Conservation (phyloP, 2,888 invertebrate species). For the Cheilosia vulpina region DNA sequence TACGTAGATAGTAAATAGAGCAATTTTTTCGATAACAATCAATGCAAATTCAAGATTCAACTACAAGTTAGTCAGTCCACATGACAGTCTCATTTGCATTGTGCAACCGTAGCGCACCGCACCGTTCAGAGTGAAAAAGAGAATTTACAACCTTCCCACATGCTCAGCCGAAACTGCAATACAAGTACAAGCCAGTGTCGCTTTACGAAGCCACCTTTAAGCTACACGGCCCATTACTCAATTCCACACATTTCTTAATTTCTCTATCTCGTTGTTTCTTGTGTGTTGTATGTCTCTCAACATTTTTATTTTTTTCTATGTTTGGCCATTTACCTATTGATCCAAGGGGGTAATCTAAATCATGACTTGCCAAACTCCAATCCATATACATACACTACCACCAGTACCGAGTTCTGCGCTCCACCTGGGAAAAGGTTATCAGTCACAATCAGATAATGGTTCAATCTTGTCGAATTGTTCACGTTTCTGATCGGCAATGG, state of each 20-base stretch:
- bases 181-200: constrained; percentile 45
- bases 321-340: constrained; percentile 67
- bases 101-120: constrained; percentile 36
- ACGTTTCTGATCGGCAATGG: constrained; percentile 69
- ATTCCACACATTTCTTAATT: constrained; percentile 74
- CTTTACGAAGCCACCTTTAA: constrained; percentile 57
- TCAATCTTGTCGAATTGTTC: constrained; percentile 80
- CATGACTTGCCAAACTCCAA: constrained; percentile 74
- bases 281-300: background rate
- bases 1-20: constrained; percentile 56
- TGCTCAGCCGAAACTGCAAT: constrained; percentile 41
- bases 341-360: constrained; percentile 71
- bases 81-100: constrained; percentile 33
- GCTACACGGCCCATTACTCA: constrained; percentile 67
- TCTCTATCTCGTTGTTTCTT: constrained; percentile 29
- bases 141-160: constrained; percentile 69
- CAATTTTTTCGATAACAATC: constrained; percentile 59
- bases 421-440: constrained; percentile 80
- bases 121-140: constrained; percentile 39
- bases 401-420: constrained; percentile 69
- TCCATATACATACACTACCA: constrained; percentile 56
- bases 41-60: constrained; percentile 65
- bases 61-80: constrained; percentile 21
- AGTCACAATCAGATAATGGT: constrained; percentile 82
- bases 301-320: constrained; percentile 21